Conservation (phyloP, 2,113 vertebrate genomes). For the Takifugu flavidus region DNA sequence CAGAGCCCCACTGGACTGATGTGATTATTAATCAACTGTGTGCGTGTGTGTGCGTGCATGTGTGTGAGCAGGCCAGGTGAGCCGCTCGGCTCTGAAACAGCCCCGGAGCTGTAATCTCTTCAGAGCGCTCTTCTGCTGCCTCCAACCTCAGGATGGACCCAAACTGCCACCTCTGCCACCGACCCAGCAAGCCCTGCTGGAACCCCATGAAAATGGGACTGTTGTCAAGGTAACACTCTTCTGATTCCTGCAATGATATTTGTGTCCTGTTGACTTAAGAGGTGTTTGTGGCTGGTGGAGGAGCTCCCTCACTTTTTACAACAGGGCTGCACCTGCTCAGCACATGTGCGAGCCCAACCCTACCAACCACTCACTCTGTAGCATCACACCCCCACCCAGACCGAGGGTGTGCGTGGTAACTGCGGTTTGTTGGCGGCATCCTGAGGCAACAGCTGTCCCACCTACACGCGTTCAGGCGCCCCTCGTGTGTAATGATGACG, state of each 20-base stretch:
- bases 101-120: slow-evolving; percentile 84
- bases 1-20: not conserved
- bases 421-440: not conserved
- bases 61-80: slow-evolving; percentile 73
- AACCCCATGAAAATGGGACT: slow-evolving; percentile 77
- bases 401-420: too few species aligned
- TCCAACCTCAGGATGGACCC: slow-evolving; percentile 79
- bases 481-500: too few species aligned
- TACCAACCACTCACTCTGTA: too few species aligned
- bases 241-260: slow-evolving; percentile 24
- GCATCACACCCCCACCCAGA: too few species aligned
- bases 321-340: too few species aligned
- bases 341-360: too few species aligned
- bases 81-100: slow-evolving; percentile 82
- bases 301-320: too few species aligned
- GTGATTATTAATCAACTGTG: not conserved
- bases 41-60: not conserved
- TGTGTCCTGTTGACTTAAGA: not conserved
- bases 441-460: too few species aligned
- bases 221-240: slow-evolving; percentile 80
- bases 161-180: slow-evolving; percentile 67
- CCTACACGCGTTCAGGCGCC: too few species aligned
- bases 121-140: slow-evolving; percentile 85
- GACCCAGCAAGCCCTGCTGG: slow-evolving; percentile 75
- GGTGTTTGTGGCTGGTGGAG: too few species aligned